These are phyloP conservation scores for Pyxicephalus adspersus DNA, from an alignment of 2,113 vertebrate species.

Conservation along the genomic window DNA sequence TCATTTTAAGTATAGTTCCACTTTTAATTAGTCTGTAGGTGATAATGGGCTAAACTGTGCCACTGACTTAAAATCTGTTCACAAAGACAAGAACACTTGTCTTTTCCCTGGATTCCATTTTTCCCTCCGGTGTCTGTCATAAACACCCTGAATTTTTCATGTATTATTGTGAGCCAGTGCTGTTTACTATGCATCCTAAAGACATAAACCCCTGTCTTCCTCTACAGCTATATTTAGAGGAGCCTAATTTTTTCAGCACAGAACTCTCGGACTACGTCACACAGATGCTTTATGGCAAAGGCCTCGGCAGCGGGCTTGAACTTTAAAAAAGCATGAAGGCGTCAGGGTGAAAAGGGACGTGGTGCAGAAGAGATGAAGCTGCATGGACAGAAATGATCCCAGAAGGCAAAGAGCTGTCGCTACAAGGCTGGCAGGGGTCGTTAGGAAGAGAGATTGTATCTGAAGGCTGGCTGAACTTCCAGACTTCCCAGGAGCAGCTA, in stretches of 20 bases:
- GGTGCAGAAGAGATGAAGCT: conserved; percentile 61
- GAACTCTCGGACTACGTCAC: conserved; percentile 15
- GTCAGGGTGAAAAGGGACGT: conserved; percentile 56
- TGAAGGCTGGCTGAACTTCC: conserved; percentile 62
- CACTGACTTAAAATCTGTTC: too few species aligned
- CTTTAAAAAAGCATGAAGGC: conserved; percentile 48
- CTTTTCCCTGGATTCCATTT: too few species aligned
- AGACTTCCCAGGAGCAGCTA: conserved; percentile 54
- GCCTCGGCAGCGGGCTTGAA: conserved; percentile 51
- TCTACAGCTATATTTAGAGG: not conserved
- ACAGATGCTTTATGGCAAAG: conserved; percentile 48
- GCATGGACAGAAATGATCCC: conserved; percentile 56
- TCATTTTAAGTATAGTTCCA: too few species aligned
- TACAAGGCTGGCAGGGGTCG: conserved; percentile 58
- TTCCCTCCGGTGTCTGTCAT: too few species aligned
- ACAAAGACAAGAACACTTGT: too few species aligned
- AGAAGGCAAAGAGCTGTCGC: conserved; percentile 58
- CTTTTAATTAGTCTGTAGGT: too few species aligned
- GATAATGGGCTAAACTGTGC: too few species aligned
- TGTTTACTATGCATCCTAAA: not conserved
- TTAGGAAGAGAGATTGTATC: conserved; percentile 63
- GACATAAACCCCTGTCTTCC: not conserved
- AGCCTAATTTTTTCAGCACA: conserved; percentile 48
- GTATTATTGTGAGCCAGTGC: not conserved
- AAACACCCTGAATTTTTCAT: conserved; percentile 14